Evolutionary conservation across 2,888 invertebrate genomes (phyloP).

Genomic region (Xanthia togata): DNA sequence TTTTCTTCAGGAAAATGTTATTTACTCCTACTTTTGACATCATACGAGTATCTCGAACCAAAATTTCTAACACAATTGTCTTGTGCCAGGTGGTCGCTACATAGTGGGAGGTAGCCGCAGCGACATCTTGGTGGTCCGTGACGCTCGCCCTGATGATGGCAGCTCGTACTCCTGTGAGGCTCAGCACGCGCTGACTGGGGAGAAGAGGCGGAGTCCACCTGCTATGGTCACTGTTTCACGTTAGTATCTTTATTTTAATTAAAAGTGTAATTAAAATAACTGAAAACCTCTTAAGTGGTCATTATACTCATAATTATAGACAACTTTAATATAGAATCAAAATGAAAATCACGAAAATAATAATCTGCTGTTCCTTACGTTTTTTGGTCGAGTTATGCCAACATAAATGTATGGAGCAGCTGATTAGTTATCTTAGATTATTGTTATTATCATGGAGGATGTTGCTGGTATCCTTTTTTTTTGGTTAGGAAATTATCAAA

Average conservation of each 20-base stretch:
- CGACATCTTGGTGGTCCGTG: slow-evolving; percentile 92
- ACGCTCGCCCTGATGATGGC: slow-evolving; percentile 93
- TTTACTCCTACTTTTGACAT: background rate
- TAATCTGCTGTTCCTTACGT: background rate
- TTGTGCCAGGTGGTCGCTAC: slow-evolving; percentile 91
- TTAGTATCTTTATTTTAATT: slow-evolving; percentile 74
- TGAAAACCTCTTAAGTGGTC: background rate
- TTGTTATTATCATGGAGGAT: background rate
- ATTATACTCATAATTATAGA: background rate
- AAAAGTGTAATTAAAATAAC: background rate
- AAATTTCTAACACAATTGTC: background rate
- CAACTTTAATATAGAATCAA: background rate
- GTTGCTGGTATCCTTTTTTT: background rate
- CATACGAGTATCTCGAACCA: background rate
- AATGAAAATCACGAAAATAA: background rate
- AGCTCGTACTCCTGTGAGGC: slow-evolving; percentile 95
- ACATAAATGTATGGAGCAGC: background rate
- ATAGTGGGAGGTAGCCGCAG: slow-evolving; percentile 92
- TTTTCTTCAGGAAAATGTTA: background rate
- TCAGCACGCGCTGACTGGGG: slow-evolving; percentile 94
- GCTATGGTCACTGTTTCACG: slow-evolving; percentile 93
- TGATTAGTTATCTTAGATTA: no score
- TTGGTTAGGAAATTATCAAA: no score
- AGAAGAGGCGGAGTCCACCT: slow-evolving; percentile 93
- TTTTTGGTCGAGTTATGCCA: background rate